These are phyloP conservation scores for Chelonoidis abingdonii DNA, from an alignment of 2,113 vertebrate species.

Conservation along the genomic window DNA sequence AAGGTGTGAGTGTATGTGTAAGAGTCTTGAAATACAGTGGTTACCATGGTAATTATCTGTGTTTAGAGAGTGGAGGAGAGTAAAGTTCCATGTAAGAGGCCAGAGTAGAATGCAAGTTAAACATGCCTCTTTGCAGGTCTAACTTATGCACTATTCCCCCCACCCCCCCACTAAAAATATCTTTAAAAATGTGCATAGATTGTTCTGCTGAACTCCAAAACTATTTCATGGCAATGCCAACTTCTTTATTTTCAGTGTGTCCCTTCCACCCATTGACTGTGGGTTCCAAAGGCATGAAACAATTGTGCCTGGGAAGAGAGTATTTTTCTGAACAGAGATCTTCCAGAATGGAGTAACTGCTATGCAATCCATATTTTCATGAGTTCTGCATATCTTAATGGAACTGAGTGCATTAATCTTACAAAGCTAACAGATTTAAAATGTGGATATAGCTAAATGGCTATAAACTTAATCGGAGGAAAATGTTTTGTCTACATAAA, in stretches of 20 bases:
- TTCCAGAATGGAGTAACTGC: accelerated
- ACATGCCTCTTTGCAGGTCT: conserved; percentile 72
- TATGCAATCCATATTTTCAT: neutral
- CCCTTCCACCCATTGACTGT: neutral
- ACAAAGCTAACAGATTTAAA: conserved; percentile 55
- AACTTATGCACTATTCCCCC: conserved; percentile 72
- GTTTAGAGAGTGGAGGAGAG: conserved; percentile 82
- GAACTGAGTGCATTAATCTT: conserved; percentile 25
- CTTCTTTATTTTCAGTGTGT: neutral
- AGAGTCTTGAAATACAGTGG: conserved; percentile 77
- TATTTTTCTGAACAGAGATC: neutral
- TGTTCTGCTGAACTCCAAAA: conserved; percentile 54
- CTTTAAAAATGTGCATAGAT: conserved; percentile 70
- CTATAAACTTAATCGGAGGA: conserved; percentile 37
- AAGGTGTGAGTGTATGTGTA: conserved; percentile 79
- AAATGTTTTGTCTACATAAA: conserved; percentile 42
- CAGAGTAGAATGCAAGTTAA: conserved; percentile 76
- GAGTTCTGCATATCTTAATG: conserved; percentile 58
- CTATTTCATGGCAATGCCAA: conserved; percentile 30
- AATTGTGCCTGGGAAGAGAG: neutral
- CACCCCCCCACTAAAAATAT: conserved; percentile 21
- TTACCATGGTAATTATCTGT: conserved; percentile 86
- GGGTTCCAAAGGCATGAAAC: conserved; percentile 3
- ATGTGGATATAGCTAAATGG: conserved; percentile 28
- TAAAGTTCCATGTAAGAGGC: conserved; percentile 79